These are phyloP conservation scores for Athrips mouffetella DNA, from an alignment of 2,888 invertebrate species.

Conservation along the genomic window DNA sequence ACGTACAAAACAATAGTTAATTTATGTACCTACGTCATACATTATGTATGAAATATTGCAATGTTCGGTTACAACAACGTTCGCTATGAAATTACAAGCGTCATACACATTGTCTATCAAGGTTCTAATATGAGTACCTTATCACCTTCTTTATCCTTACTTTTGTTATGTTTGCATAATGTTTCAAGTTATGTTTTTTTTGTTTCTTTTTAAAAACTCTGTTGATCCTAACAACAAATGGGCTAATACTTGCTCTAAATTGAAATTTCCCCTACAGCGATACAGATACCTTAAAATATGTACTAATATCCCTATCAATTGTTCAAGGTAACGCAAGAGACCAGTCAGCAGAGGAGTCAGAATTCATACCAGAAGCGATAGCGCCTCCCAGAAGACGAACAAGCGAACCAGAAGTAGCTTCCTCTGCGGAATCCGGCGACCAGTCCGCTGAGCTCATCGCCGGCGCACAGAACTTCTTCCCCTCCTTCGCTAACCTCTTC, in stretches of 20 bases:
- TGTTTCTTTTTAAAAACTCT: not conserved
- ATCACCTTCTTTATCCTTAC: too few species aligned
- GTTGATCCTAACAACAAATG: not conserved
- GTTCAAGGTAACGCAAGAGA: conserved; percentile 65
- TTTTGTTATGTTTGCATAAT: not conserved
- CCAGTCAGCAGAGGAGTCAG: conserved; percentile 67
- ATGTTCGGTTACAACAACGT: conserved; percentile 19
- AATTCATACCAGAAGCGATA: conserved; percentile 66
- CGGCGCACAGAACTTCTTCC: conserved; percentile 84
- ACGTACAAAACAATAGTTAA: conserved; percentile 31
- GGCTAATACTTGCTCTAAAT: not conserved
- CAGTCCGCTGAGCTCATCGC: conserved; percentile 77
- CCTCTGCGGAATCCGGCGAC: conserved; percentile 53
- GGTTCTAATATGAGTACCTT: conserved; percentile 16
- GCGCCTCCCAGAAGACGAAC: conserved; percentile 51
- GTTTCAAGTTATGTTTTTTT: not conserved
- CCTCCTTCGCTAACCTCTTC: conserved; percentile 85
- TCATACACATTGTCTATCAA: conserved; percentile 12
- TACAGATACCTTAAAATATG: not conserved
- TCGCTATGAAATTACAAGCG: conserved; percentile 22
- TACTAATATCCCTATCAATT: conserved; percentile 22
- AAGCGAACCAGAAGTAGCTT: conserved; percentile 36
- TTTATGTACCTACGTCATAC: conserved; percentile 24
- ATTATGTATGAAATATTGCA: conserved; percentile 35
- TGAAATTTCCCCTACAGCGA: not conserved